phyloP scores from a whole-genome alignment of 2,888 invertebrate species.

The Limulus polyphemus region DNA sequence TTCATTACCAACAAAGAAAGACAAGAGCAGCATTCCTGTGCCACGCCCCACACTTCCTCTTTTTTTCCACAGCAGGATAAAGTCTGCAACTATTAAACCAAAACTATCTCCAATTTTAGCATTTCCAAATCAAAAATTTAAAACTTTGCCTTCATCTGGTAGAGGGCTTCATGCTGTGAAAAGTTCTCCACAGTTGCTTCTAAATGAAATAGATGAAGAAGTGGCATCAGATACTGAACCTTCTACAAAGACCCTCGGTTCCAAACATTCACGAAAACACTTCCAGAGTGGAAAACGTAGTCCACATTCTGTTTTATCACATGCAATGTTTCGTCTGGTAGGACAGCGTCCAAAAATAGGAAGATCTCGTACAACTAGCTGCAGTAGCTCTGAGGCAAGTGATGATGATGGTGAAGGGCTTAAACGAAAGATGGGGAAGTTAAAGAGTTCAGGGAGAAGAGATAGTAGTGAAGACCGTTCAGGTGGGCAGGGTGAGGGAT shows the following conservation, averaged over 20 bases:
- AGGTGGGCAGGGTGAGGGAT: neutral
- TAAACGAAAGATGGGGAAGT: conserved; percentile 55
- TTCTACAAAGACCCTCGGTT: no score
- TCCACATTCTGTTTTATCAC: conserved; percentile 26
- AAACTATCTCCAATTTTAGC: neutral
- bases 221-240: no score
- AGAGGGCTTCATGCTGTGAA: conserved; percentile 39
- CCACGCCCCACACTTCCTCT: no score
- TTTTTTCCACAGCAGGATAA: no score
- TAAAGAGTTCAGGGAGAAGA: conserved; percentile 36
- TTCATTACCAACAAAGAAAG: no score
- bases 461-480: neutral
- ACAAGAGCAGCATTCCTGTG: no score
- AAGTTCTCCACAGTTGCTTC: conserved; percentile 42
- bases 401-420: conserved; percentile 56
- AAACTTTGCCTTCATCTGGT: conserved; percentile 46
- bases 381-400: conserved; percentile 87
- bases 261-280: no score
- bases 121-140: neutral
- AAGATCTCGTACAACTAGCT: conserved; percentile 67
- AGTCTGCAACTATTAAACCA: no score
- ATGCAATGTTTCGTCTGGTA: conserved; percentile 37
- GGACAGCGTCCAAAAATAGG: conserved; percentile 49
- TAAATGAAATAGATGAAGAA: conserved; percentile 58
- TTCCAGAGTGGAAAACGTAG: no score